Conservation (phyloP, 2,888 invertebrate genomes). For the Rambutsinella grinnellia region DNA sequence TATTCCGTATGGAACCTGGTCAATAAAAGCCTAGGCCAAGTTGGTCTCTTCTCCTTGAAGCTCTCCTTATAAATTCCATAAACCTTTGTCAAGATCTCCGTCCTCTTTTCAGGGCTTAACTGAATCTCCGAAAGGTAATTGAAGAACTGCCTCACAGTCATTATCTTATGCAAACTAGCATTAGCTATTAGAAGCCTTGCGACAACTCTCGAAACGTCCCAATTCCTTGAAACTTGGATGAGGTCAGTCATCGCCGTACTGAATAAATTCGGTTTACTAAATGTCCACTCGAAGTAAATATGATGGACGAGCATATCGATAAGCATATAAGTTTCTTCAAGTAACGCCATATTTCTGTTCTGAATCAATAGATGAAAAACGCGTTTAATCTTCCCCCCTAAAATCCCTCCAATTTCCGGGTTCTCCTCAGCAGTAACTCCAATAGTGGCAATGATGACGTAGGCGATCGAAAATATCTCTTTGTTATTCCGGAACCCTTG, state of each 20-base stretch:
- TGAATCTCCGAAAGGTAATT: constrained; percentile 42
- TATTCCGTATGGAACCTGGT: constrained; percentile 79
- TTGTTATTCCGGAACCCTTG: constrained; percentile 44
- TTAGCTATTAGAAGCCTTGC: constrained; percentile 48
- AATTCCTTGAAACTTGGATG: constrained; percentile 45
- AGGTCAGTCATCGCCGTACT: constrained; percentile 22
- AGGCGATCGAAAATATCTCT: constrained; percentile 60
- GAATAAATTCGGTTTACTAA: constrained; percentile 19
- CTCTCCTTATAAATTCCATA: constrained; percentile 38
- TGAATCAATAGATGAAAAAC: constrained; percentile 46
- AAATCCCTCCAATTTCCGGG: constrained; percentile 42
- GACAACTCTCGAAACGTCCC: constrained; percentile 59
- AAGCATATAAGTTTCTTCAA: constrained; percentile 48
- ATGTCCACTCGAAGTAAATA: constrained; percentile 49
- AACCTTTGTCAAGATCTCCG: constrained; percentile 54
- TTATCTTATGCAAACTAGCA: neutral
- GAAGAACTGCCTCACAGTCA: constrained; percentile 36
- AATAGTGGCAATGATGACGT: constrained; percentile 59
- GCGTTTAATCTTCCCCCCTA: constrained; percentile 43
- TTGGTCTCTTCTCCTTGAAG: neutral
- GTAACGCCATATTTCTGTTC: constrained; percentile 29
- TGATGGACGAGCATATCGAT: constrained; percentile 49
- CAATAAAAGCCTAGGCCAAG: constrained; percentile 74
- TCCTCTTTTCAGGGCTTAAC: constrained; percentile 50
- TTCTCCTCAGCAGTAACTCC: constrained; percentile 56